A percentile compares a stretch with the other conserved stretches of the same genome.
These are phyloP conservation scores for Xylocampa areola DNA, from an alignment of 2,888 invertebrate species.

Conservation along the genomic window DNA sequence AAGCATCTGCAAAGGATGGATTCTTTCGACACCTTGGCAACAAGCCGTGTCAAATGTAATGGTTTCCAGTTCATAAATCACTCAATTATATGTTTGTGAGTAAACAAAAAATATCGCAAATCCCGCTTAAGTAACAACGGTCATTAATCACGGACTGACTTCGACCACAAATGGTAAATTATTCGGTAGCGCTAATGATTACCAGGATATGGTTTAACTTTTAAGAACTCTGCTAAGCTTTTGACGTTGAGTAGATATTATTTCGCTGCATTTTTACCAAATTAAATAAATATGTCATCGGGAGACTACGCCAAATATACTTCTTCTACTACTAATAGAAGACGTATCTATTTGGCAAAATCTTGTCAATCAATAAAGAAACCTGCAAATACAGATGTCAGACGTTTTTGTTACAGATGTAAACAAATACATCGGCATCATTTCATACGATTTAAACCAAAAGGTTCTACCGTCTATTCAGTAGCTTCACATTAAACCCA, in stretches of 20 bases:
- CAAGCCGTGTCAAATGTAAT: constrained; percentile 83
- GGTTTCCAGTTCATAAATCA: constrained; percentile 84
- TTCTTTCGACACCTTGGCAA: constrained; percentile 82
- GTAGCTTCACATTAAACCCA: constrained; percentile 25
- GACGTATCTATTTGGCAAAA: no score
- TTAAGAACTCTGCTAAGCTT: constrained; percentile 9
- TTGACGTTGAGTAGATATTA: background rate
- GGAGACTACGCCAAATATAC: no score
- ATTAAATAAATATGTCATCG: no score
- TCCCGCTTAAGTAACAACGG: constrained; percentile 63
- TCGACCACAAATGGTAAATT: constrained; percentile 54
- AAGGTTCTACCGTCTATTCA: constrained; percentile 15
- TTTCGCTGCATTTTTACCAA: no score
- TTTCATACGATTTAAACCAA: constrained; percentile 6
- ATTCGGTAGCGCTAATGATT: constrained; percentile 57
- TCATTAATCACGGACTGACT: constrained; percentile 75
- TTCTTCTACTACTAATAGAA: no score
- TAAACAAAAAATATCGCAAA: constrained; percentile 76
- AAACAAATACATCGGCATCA: no score
- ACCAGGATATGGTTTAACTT: constrained; percentile 27
- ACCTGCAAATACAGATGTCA: no score
- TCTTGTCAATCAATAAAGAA: no score
- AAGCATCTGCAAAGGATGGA: constrained; percentile 72
- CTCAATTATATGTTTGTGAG: constrained; percentile 78
- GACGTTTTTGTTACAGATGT: no score